Conservation (phyloP, 2,113 vertebrate species). For the Etheostoma cragini region DNA sequence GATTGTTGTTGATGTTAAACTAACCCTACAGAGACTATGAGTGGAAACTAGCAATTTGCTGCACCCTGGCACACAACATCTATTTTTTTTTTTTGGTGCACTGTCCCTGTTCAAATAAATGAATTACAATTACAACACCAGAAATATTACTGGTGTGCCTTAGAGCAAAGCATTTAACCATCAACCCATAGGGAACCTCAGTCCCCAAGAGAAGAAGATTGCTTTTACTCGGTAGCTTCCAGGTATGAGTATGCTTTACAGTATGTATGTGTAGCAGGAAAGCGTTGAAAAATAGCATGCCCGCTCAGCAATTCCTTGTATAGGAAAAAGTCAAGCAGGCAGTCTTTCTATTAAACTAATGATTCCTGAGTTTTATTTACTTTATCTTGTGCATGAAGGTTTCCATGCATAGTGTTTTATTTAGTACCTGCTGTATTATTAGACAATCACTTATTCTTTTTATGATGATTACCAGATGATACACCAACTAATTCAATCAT, state of each 20-base stretch:
- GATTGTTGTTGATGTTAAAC: too few relatives aligned
- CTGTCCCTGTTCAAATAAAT: too few relatives aligned
- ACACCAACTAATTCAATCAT: background rate
- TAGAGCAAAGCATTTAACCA: constrained; percentile 8
- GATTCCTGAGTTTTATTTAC: constrained; percentile 2
- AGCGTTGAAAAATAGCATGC: constrained; percentile 22
- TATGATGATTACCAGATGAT: background rate
- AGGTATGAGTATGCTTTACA: constrained; percentile 35
- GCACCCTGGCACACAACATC: too few relatives aligned
- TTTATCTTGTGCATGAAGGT: background rate
- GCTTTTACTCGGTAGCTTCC: constrained; percentile 9
- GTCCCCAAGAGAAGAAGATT: background rate
- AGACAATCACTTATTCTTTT: background rate
- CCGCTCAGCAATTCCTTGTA: constrained; percentile 37
- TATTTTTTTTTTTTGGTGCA: too few relatives aligned
- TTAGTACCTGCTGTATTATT: background rate
- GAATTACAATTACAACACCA: too few relatives aligned
- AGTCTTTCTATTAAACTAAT: constrained; percentile 33
- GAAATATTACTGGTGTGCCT: background rate
- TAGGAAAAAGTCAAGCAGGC: constrained; percentile 7
- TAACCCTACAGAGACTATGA: too few relatives aligned
- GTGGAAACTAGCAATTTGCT: too few relatives aligned
- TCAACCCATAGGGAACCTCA: background rate
- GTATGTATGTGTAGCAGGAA: background rate
- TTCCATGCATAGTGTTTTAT: background rate